These are phyloP conservation scores for Liopterus haemorrhoidalis DNA, from an alignment of 2,888 invertebrate species.

Conservation along the genomic window DNA sequence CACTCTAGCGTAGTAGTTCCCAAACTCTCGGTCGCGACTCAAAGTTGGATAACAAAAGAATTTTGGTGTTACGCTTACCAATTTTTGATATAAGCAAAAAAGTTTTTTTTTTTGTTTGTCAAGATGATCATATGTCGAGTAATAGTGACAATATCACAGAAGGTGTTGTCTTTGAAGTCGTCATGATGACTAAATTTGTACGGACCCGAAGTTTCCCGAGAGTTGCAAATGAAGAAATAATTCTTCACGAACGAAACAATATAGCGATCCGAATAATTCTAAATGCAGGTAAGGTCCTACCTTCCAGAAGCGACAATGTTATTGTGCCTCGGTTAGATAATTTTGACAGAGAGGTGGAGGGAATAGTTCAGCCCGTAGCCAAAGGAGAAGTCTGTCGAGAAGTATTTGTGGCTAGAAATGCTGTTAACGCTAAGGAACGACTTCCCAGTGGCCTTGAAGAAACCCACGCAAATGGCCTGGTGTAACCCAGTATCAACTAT, in stretches of 20 bases:
- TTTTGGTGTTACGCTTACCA: no score
- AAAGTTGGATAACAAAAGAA: no score
- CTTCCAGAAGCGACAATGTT: constrained; percentile 1
- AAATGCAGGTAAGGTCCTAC: neutral
- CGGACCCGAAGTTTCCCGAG: neutral
- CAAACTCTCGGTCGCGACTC: no score
- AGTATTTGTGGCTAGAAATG: no score
- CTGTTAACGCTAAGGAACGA: no score
- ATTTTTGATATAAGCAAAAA: no score
- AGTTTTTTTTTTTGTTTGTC: no score
- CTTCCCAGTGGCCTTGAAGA: neutral
- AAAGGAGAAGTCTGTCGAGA: neutral
- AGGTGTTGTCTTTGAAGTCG: neutral
- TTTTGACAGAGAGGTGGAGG: neutral
- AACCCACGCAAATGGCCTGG: neutral
- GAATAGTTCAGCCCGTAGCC: neutral
- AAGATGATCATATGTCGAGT: neutral
- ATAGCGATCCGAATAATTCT: neutral
- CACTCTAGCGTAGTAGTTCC: no score
- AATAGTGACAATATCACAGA: neutral
- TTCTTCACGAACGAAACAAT: constrained; percentile 1
- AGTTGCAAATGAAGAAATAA: neutral
- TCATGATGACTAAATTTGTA: neutral
- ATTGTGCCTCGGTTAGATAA: neutral
- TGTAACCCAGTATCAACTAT: neutral